These are phyloP conservation scores for Tipula unca DNA, from an alignment of 2,888 invertebrate genomes.

Conservation along the genomic window DNA sequence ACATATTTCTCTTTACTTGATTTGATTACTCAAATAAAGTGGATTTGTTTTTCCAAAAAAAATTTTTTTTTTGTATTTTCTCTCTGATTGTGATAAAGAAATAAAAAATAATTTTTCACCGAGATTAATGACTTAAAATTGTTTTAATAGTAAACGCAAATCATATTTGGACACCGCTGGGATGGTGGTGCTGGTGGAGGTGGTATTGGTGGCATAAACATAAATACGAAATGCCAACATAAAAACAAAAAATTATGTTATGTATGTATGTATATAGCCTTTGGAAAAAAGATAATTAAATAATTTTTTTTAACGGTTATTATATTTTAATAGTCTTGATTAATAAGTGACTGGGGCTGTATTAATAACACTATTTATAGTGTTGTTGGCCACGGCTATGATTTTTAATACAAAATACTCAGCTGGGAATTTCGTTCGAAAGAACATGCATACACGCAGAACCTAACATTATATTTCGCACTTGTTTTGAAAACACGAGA, in stretches of 20 bases:
- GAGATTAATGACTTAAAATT: background rate
- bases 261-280: too few species aligned
- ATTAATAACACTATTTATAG: background rate
- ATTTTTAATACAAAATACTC: background rate
- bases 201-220: background rate
- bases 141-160: background rate
- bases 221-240: background rate
- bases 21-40: background rate
- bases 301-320: background rate
- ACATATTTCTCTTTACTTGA: background rate
- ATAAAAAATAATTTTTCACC: background rate
- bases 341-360: background rate
- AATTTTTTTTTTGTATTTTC: background rate
- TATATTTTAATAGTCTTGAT: background rate
- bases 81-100: background rate
- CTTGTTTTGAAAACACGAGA: background rate
- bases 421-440: background rate
- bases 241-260: background rate
- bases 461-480: background rate
- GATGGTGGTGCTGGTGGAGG: background rate
- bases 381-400: background rate
- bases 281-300: background rate
- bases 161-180: background rate
- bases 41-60: background rate
- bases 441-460: background rate